A percentile compares a stretch with the other conserved stretches of the same genome.
These are phyloP conservation scores for Sthenelais limicola DNA, from an alignment of 2,888 invertebrate species.

Conservation along the genomic window DNA sequence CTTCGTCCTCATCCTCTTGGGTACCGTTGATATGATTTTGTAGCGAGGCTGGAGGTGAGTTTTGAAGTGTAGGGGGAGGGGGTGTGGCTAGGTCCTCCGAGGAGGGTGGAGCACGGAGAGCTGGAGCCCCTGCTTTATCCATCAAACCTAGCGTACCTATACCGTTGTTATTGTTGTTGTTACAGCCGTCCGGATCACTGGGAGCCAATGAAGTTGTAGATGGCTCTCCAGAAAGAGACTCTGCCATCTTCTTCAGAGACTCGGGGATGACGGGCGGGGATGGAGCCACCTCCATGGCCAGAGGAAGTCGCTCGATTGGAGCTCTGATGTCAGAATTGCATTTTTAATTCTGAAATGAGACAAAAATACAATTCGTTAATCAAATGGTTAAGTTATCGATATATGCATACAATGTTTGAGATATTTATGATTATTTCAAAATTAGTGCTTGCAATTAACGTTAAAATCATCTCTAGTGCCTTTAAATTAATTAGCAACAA, in stretches of 20 bases:
- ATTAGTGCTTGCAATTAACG: too few species aligned
- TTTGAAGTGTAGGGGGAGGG: conserved; percentile 1
- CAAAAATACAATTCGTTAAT: too few species aligned
- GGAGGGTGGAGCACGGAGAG: neutral
- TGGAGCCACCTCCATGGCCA: conserved; percentile 38
- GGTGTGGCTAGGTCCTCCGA: conserved; percentile 15
- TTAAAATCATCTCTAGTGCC: too few species aligned
- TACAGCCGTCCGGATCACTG: conserved; percentile 5
- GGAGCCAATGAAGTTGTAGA: conserved; percentile 7
- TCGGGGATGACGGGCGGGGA: conserved; percentile 36
- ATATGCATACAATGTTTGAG: too few species aligned
- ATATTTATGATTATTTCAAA: too few species aligned
- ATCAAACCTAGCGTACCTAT: neutral
- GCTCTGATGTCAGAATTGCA: too few species aligned
- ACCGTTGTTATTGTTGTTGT: conserved; percentile 33
- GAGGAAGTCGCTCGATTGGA: too few species aligned
- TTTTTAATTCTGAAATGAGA: too few species aligned
- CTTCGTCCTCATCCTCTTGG: conserved; percentile 23
- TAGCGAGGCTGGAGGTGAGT: conserved; percentile 10
- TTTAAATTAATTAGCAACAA: too few species aligned
- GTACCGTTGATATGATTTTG: conserved; percentile 41
- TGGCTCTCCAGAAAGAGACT: conserved; percentile 16
- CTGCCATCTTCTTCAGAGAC: conserved; percentile 42
- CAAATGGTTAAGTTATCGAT: too few species aligned
- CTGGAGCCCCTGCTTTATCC: conserved; percentile 6